Conservation (phyloP, 2,113 vertebrate species). For the Chloebia gouldiae region DNA sequence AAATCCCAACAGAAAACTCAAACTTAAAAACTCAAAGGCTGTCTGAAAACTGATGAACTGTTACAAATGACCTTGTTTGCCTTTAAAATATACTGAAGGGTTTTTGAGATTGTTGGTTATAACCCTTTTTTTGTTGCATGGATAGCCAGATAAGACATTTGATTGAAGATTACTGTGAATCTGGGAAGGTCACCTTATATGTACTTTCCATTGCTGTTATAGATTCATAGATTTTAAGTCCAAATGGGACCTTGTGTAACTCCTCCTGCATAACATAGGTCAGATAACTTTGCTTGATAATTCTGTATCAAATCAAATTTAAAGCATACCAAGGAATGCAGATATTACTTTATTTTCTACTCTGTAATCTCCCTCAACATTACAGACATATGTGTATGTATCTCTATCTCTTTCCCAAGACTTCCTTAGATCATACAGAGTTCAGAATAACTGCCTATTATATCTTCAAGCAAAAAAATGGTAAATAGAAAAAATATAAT, state of each 20-base stretch:
- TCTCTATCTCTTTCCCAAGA: background rate
- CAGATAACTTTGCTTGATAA: slow-evolving; percentile 42
- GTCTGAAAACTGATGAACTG: background rate
- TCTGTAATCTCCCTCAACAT: background rate
- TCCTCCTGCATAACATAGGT: background rate
- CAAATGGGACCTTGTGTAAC: background rate
- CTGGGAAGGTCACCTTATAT: slow-evolving; percentile 10
- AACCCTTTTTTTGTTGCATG: background rate
- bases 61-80: background rate
- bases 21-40: background rate
- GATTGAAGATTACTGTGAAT: background rate
- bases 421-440: background rate
- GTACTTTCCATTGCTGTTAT: slow-evolving; percentile 4
- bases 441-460: slow-evolving; percentile 55
- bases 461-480: background rate
- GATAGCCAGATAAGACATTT: background rate
- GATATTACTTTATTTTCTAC: background rate
- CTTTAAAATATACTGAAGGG: background rate
- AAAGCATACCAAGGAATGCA: background rate
- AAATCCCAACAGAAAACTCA: background rate
- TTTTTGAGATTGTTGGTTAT: background rate
- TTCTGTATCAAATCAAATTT: slow-evolving; percentile 16
- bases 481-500: slow-evolving; percentile 44
- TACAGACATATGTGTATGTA: accelerated
- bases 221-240: slow-evolving; percentile 47